Evolutionary conservation across 2,888 invertebrate species (phyloP), one percentile per base, ranked within the genome.

Genomic region (Morpho deidamia): DNA sequence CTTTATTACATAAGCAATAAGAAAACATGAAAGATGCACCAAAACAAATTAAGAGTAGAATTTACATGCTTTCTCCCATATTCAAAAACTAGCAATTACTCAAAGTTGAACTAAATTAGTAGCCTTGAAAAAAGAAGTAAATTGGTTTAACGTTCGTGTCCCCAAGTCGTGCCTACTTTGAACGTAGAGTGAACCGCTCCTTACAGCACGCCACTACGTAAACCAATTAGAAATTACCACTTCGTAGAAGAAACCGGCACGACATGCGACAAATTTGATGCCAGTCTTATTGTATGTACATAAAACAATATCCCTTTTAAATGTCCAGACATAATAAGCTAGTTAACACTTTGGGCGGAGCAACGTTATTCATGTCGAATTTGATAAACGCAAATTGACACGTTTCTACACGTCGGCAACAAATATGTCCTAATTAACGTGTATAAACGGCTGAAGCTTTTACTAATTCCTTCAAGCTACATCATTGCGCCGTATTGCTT

Each of bases 221-320:
- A 69, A 63, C 65, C 61, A 63, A 60, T 55, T 66, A 70, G 67
- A 71, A 74, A 73, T 70, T 69, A 70, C 67, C 63, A 64, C 68
- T 72, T 71, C 72, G 55, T 65, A 67, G 70, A 74, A 75, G 55
- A 66, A 62, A 62, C 58, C 62, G 60, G 60, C 64, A 53, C 54
- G 61, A 54, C 55, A 62, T 56, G 58, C 64, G 59, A 62, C 57
- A 43, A 52, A 43, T 54, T 42, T 45, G 43, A 38, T 8, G 44
- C 9, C 34, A 44, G 44, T 44, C 40, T 51, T 44, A 43, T 44
- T 33, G 8, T 38, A 44, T 8, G 14, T 14, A 39, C 12, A 38
- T 23, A 41, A 8, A 14, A 41, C 23, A 23, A 5, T 23, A 23
- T 23, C 23, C 23, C 23, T 5, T 23, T 23, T 23, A 5, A 23